A percentile compares a stretch with the other conserved stretches of the same genome.
These are phyloP conservation scores for Scaptomyza parva DNA, from an alignment of 2,888 invertebrate genomes.

Conservation along the genomic window DNA sequence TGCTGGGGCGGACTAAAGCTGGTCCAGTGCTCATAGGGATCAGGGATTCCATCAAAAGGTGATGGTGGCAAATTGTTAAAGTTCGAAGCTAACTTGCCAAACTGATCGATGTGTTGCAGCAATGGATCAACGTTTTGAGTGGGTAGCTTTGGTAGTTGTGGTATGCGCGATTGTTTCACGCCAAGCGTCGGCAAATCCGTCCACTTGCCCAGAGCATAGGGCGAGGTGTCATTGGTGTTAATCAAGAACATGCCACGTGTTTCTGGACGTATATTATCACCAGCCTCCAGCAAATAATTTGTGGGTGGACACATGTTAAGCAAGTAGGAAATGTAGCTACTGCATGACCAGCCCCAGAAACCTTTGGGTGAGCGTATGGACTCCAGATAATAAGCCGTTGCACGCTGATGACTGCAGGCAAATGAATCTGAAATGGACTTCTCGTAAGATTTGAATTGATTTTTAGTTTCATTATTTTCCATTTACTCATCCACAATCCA, in stretches of 20 bases:
- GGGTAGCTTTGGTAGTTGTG: slow-evolving; percentile 37
- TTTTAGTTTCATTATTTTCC: neutral
- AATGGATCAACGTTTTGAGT: slow-evolving; percentile 74
- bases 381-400: slow-evolving; percentile 88
- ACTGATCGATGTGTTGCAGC: slow-evolving; percentile 81
- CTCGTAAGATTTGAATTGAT: neutral
- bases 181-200: slow-evolving; percentile 83
- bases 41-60: slow-evolving; percentile 57
- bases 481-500: slow-evolving; percentile 78
- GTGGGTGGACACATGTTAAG: slow-evolving; percentile 87
- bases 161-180: slow-evolving; percentile 49
- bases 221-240: slow-evolving; percentile 86
- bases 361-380: slow-evolving; percentile 87
- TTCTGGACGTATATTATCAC: slow-evolving; percentile 84
- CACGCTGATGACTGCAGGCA: slow-evolving; percentile 88
- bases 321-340: slow-evolving; percentile 86
- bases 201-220: slow-evolving; percentile 87
- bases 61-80: slow-evolving; percentile 81
- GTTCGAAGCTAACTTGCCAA: slow-evolving; percentile 82
- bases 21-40: slow-evolving; percentile 81
- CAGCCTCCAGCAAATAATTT: slow-evolving; percentile 85
- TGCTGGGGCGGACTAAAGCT: slow-evolving; percentile 71
- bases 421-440: slow-evolving; percentile 85
- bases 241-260: slow-evolving; percentile 86
- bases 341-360: slow-evolving; percentile 89